phyloP scores from a whole-genome alignment of 2,888 invertebrate species.

The Melieria omissa region DNA sequence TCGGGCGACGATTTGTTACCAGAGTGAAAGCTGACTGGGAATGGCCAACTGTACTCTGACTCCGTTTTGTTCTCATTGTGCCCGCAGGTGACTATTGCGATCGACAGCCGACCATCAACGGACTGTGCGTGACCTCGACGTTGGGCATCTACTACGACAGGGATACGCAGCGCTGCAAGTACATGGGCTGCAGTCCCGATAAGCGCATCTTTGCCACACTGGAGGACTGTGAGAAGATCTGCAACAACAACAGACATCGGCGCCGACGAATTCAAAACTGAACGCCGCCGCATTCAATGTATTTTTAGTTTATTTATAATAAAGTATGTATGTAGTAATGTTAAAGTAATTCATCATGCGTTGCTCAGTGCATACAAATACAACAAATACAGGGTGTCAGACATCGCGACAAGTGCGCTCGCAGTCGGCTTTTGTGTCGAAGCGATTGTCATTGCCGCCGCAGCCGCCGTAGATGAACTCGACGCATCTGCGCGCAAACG shows the following conservation, averaged over 20 bases:
- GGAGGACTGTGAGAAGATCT: conserved; percentile 61
- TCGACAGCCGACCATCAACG: conserved; percentile 57
- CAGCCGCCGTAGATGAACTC: conserved; percentile 82
- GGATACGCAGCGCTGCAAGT: conserved; percentile 61
- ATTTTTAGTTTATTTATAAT: not conserved
- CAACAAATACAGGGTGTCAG: not conserved
- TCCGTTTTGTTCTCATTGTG: not conserved
- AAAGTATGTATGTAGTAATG: not conserved
- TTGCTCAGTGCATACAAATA: no score
- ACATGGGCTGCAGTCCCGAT: conserved; percentile 58
- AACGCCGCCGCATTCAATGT: not conserved
- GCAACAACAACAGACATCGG: conserved; percentile 56
- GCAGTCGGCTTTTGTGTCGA: conserved; percentile 74
- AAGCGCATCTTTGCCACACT: conserved; percentile 56
- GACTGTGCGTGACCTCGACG: conserved; percentile 58
- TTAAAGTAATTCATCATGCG: no score
- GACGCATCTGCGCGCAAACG: conserved; percentile 70
- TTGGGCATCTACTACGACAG: conserved; percentile 60
- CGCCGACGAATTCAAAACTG: conserved; percentile 42
- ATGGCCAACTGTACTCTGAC: no score
- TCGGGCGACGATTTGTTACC: no score
- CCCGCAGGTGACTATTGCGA: conserved; percentile 58
- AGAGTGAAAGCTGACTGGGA: no score
- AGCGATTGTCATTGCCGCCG: conserved; percentile 82
- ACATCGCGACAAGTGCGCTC: conserved; percentile 56